Evolutionary conservation across 2,888 invertebrate species (phyloP).

Genomic region (Vesta saturnalis): DNA sequence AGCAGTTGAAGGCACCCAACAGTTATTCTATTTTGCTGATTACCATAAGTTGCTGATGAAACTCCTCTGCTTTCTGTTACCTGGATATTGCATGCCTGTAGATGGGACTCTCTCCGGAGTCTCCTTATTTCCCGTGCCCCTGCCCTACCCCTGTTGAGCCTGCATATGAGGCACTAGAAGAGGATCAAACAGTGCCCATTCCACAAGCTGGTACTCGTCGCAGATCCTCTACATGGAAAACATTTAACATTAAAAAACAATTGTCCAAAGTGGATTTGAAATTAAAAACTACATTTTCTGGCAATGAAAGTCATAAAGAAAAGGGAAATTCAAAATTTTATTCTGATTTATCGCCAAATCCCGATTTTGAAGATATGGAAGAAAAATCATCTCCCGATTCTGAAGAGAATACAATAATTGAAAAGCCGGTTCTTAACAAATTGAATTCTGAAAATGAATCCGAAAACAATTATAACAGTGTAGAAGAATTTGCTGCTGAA

Average conservation of each 20-base stretch:
- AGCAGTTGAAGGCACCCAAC: constrained; percentile 45
- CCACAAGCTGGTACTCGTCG: constrained; percentile 64
- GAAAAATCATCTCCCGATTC: constrained; percentile 57
- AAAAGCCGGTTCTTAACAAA: constrained; percentile 44
- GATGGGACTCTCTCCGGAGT: constrained; percentile 61
- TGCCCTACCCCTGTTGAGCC: constrained; percentile 65
- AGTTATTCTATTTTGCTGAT: constrained; percentile 53
- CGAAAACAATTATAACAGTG: constrained; percentile 31
- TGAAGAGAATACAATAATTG: constrained; percentile 56
- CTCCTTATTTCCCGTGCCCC: constrained; percentile 58
- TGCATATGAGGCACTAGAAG: constrained; percentile 62
- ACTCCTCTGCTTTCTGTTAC: constrained; percentile 53
- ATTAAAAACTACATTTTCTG: constrained; percentile 72
- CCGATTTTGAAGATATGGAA: constrained; percentile 46
- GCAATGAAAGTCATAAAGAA: constrained; percentile 54
- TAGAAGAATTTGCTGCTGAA: constrained; percentile 54
- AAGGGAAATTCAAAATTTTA: constrained; percentile 61
- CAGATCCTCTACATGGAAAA: constrained; percentile 77
- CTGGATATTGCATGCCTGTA: constrained; percentile 58
- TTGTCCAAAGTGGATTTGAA: constrained; percentile 82
- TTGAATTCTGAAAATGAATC: constrained; percentile 15
- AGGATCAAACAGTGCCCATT: constrained; percentile 53
- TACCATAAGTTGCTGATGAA: constrained; percentile 53
- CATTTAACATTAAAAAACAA: constrained; percentile 83
- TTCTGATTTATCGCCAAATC: constrained; percentile 49